A percentile compares a stretch with the other conserved stretches of the same genome.
phyloP scores from a whole-genome alignment of 2,797 vertebrate genomes.

The Lutjanus campechanus region DNA sequence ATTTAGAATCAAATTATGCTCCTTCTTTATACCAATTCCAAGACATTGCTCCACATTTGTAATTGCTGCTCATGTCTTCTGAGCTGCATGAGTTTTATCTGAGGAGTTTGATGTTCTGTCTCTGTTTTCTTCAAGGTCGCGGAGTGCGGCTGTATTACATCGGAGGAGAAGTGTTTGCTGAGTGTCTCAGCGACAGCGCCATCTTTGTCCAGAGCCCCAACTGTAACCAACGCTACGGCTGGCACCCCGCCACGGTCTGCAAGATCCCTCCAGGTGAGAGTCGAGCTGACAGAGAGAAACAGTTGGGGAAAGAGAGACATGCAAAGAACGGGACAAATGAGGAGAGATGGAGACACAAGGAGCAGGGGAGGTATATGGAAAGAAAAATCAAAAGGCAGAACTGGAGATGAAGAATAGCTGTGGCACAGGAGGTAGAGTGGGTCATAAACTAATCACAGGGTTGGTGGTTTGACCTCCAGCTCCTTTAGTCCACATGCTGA shows the following conservation, averaged over 20 bases:
- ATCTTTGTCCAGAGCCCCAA: slow-evolving; percentile 99
- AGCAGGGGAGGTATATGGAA: neutral
- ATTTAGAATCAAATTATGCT: neutral
- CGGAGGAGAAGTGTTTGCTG: slow-evolving; percentile 97
- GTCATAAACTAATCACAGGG: neutral
- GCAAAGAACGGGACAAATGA: neutral
- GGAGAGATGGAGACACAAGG: neutral
- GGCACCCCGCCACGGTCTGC: slow-evolving; percentile 99
- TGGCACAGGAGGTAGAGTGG: neutral
- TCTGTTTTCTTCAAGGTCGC: slow-evolving; percentile 86
- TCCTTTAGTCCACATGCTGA: neutral
- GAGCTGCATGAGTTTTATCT: slow-evolving; percentile 1
- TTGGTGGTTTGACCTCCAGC: neutral
- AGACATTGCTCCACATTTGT: neutral
- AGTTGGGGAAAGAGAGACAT: neutral
- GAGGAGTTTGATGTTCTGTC: slow-evolving; percentile 22
- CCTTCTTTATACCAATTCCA: neutral
- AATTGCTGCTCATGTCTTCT: neutral
- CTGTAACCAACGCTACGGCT: slow-evolving; percentile 99
- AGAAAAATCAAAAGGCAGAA: neutral
- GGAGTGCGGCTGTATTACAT: slow-evolving; percentile 98
- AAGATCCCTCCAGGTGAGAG: slow-evolving; percentile 96
- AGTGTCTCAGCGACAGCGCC: slow-evolving; percentile 98
- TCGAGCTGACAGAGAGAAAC: neutral
- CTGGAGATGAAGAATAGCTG: neutral